Conservation (phyloP, 2,797 vertebrate species). For the Borostomias antarcticus region DNA sequence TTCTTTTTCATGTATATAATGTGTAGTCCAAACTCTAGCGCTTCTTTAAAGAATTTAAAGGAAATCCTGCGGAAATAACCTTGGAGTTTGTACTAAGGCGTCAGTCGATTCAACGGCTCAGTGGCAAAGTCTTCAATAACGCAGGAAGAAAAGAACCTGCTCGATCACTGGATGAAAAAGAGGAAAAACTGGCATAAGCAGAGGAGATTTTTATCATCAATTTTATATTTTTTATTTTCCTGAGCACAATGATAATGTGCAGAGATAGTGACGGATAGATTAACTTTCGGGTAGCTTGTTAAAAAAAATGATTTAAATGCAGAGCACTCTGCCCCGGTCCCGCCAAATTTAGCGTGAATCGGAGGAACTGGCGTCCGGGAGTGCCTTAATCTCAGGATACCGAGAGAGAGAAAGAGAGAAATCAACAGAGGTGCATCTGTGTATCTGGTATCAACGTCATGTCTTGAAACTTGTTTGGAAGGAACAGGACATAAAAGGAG, state of each 20-base stretch:
- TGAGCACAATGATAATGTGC: constrained; percentile 63
- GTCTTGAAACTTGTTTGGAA: constrained; percentile 38
- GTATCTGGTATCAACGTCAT: constrained; percentile 24
- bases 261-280: constrained; percentile 48
- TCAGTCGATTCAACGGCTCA: constrained; percentile 78
- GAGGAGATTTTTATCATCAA: constrained; percentile 51
- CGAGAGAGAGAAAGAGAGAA: constrained; percentile 18
- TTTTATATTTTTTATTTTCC: constrained; percentile 61
- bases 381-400: constrained; percentile 30
- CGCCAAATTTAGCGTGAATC: constrained; percentile 39
- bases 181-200: constrained; percentile 55
- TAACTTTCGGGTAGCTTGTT: constrained; percentile 52
- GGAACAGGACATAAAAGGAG: constrained; percentile 44
- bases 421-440: constrained; percentile 33
- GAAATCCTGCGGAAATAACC: constrained; percentile 78
- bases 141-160: constrained; percentile 65
- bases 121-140: constrained; percentile 72
- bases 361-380: constrained; percentile 34
- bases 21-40: constrained; percentile 73
- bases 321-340: constrained; percentile 30
- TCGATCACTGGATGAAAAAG: constrained; percentile 69
- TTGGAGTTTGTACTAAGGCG: constrained; percentile 74
- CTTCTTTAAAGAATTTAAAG: constrained; percentile 74
- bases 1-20: constrained; percentile 77
- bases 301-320: constrained; percentile 46